Evolutionary conservation across 2,113 vertebrate species (phyloP).

Genomic region (Pogonocichla stellata): DNA sequence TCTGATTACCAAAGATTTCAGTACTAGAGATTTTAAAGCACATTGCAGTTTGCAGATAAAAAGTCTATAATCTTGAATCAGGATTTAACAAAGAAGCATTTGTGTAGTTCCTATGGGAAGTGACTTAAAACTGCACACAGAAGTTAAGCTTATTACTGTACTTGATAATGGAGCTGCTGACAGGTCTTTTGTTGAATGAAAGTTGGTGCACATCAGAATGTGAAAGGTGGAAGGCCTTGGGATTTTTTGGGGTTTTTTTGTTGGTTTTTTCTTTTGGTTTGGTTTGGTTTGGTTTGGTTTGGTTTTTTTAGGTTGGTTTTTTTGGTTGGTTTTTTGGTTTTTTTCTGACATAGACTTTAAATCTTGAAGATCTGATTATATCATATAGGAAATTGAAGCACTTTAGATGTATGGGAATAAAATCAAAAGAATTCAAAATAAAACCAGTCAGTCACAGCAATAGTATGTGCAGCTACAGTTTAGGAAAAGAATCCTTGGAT

Average conservation of each 20-base stretch:
- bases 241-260: neutral
- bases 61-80: conserved; percentile 10
- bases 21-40: neutral
- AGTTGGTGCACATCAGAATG: neutral
- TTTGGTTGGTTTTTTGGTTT: neutral
- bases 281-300: neutral
- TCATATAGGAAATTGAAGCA: conserved; percentile 9
- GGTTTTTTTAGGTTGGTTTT: neutral
- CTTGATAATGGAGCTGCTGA: conserved; percentile 42
- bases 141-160: conserved; percentile 52
- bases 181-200: conserved; percentile 24
- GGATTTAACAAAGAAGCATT: conserved; percentile 21
- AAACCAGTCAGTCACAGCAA: conserved; percentile 1
- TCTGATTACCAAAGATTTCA: neutral
- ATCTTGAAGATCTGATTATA: conserved; percentile 1
- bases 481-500: neutral
- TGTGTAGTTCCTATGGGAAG: conserved; percentile 36
- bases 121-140: conserved; percentile 24
- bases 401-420: conserved; percentile 5
- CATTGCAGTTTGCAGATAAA: neutral
- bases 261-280: no score
- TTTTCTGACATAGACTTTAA: conserved; percentile 2
- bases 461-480: neutral
- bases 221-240: neutral
- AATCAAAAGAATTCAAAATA: conserved; percentile 8